A percentile compares a stretch with the other conserved stretches of the same genome.
These are phyloP conservation scores for Aphelocoma californica DNA, from an alignment of 2,797 vertebrate genomes.

Conservation along the genomic window DNA sequence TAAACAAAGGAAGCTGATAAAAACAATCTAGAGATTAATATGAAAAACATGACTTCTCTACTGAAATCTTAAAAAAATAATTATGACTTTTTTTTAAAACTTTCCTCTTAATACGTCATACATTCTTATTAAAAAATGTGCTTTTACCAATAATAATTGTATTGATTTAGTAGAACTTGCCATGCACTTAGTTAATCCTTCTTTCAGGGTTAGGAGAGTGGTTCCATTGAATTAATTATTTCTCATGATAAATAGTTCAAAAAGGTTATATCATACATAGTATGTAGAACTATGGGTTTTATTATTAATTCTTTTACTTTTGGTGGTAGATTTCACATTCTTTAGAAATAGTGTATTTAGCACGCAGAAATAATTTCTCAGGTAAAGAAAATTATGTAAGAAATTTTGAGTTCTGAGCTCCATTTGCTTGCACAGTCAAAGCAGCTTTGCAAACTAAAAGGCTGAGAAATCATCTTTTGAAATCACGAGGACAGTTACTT, in stretches of 20 bases:
- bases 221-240: not conserved
- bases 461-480: not conserved
- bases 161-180: not conserved
- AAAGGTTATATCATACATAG: not conserved
- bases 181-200: not conserved
- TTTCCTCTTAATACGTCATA: not conserved
- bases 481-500: not conserved
- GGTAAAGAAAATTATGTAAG: not conserved
- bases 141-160: not conserved
- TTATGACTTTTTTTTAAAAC: not conserved
- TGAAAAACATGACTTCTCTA: not conserved
- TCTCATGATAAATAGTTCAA: not conserved
- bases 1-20: not conserved
- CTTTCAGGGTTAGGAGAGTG: not conserved
- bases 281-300: not conserved
- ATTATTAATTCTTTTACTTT: not conserved
- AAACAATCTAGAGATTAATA: not conserved
- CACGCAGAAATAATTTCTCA: not conserved
- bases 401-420: not conserved
- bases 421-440: not conserved
- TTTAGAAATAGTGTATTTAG: not conserved
- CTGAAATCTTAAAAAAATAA: not conserved
- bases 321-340: not conserved
- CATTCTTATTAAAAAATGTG: not conserved
- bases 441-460: not conserved